Evolutionary conservation across 2,113 vertebrate species (phyloP), one percentile per base, ranked within the genome.

Genomic region (Ceyx cyanopectus): DNA sequence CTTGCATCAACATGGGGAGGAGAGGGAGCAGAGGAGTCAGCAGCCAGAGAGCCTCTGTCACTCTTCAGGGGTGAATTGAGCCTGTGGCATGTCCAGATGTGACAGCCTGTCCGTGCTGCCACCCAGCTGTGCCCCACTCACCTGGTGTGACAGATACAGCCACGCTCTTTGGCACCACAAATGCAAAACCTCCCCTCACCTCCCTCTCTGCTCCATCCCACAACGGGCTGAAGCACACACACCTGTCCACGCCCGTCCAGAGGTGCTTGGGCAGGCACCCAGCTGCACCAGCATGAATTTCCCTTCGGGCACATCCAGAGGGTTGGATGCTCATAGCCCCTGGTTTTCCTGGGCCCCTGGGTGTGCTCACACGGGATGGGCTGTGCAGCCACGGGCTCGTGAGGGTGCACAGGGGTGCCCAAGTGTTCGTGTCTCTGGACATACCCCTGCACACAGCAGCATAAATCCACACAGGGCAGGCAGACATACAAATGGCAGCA

Each of bases 351-450:
- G 19, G 13, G 29, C 3, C 3, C 24, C 9, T 10, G 29, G 24
- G 30, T 50, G 34, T 22, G 34, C 41, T 50, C 23, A 21, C 41
- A 13, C 16, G 16, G 10, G 40, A 23, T 21, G 8, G 43, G 4
- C 29, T 20, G 12, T 22, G 23, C 12, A 67, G 20, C 53, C 13
- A 60, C 8, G 53, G 40, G 7, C 32, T 66, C 4, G 2, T 41
- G 34, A 22, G 7, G 3, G 4, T 13, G 3, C 10, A 12, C 6
- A 9, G 0, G 2, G 43, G 40, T 58, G 37, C 51, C 23, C 23
- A 70, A 21, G 37, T 30, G 23, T 58, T n/a, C 29, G 9, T 34
- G 20, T 22, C 8, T 8, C 12, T 16, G 30, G 32, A 81, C 23
- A 48, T 29, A 24, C 6, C 7, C 12, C 34, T 75, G 56, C 43